Percentiles rank a stretch among this genome's conserved stretches.
Conservation (phyloP, 2,113 vertebrate genomes). For the Sphaerodactylus townsendi region DNA sequence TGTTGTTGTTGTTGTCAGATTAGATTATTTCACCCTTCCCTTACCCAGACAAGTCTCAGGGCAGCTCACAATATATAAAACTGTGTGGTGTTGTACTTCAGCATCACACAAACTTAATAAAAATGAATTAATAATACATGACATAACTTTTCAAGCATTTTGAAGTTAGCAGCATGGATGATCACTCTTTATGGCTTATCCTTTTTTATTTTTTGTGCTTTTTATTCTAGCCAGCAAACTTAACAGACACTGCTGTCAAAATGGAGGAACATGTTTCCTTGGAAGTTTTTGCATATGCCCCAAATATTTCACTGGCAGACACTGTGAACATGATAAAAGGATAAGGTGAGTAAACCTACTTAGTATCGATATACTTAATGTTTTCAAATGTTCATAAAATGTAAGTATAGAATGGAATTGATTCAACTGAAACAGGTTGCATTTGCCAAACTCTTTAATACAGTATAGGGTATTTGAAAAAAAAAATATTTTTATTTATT, state of each 20-base stretch:
- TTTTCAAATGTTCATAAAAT: not conserved
- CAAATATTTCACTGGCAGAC: slow-evolving; percentile 70
- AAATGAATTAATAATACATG: too few species aligned
- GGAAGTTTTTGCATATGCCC: slow-evolving; percentile 73
- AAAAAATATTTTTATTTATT: too few species aligned
- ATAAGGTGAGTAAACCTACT: slow-evolving; percentile 50
- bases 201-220: not conserved
- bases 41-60: too few species aligned
- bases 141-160: not conserved
- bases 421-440: not conserved
- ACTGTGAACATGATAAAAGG: slow-evolving; percentile 71
- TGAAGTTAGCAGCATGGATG: not conserved
- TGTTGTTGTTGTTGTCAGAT: too few species aligned
- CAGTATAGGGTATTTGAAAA: too few species aligned
- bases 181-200: not conserved
- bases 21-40: too few species aligned
- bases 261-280: slow-evolving; percentile 75
- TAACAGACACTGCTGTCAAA: slow-evolving; percentile 77
- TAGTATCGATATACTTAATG: not conserved
- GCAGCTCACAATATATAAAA: not conserved
- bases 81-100: too few species aligned
- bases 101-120: not conserved
- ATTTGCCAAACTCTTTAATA: not conserved
- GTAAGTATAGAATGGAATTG: not conserved
- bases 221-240: not conserved